Evolutionary conservation across 2,888 invertebrate genomes (phyloP).

Genomic region (Diarsia brunnea): DNA sequence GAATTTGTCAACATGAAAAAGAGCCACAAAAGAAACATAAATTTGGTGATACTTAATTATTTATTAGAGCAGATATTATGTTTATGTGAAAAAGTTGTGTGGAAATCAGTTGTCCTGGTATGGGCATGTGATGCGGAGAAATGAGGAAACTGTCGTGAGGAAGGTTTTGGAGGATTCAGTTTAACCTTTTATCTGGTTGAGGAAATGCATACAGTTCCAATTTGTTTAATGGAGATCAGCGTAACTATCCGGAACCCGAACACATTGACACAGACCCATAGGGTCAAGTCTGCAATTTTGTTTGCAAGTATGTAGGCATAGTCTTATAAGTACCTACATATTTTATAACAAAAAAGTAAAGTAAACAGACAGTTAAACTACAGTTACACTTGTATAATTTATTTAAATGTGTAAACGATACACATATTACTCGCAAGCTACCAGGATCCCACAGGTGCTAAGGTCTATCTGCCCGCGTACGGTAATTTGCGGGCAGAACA

Average conservation of each 20-base stretch:
- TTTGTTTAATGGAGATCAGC: too few species aligned
- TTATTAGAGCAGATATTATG: neutral
- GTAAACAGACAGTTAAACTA: neutral
- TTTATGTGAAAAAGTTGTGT: too few species aligned
- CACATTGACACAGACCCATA: neutral
- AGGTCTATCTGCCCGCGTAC: conserved; percentile 49
- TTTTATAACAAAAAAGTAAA: neutral
- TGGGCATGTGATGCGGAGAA: too few species aligned
- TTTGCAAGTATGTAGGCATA: neutral
- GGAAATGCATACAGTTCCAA: neutral
- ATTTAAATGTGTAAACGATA: conserved; percentile 16
- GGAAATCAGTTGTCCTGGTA: too few species aligned
- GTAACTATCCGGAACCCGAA: neutral
- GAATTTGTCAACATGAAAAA: conserved; percentile 6
- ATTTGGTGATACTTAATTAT: neutral
- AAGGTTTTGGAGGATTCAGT: too few species aligned
- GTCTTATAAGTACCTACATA: neutral
- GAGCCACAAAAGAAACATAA: neutral
- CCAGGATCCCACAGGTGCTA: conserved; percentile 59
- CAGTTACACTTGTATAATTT: conserved; percentile 11
- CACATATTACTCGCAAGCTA: conserved; percentile 11
- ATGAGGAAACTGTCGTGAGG: too few species aligned
- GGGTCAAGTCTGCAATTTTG: neutral
- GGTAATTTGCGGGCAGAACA: conserved; percentile 63
- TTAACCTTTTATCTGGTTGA: too few species aligned